Conservation (phyloP, 2,888 invertebrate species). For the Escarpia spicata region DNA sequence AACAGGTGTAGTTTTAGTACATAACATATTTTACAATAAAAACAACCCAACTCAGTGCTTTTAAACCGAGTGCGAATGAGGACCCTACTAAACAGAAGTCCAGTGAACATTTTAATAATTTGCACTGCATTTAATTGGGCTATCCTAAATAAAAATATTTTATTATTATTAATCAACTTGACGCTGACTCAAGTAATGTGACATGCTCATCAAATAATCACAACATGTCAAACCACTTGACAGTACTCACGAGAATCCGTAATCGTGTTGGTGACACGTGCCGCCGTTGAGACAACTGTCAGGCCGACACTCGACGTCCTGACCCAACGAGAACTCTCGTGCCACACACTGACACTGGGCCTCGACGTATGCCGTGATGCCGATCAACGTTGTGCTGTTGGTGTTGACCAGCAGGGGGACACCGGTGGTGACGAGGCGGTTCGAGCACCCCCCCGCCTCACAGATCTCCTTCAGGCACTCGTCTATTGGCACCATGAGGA, state of each 20-base stretch:
- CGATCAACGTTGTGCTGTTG: slow-evolving; percentile 95
- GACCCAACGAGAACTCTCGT: slow-evolving; percentile 82
- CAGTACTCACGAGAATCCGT: not conserved
- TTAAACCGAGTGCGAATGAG: too few relatives aligned
- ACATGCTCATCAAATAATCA: not conserved
- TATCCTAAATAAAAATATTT: too few relatives aligned
- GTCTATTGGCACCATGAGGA: slow-evolving; percentile 96
- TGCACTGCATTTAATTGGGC: too few relatives aligned
- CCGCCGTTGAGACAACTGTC: slow-evolving; percentile 90
- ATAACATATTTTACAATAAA: too few relatives aligned
- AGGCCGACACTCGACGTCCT: slow-evolving; percentile 73
- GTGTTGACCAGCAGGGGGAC: slow-evolving; percentile 84
- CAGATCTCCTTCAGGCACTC: slow-evolving; percentile 63
- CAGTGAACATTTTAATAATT: too few relatives aligned
- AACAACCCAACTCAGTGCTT: too few relatives aligned
- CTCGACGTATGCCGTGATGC: slow-evolving; percentile 90
- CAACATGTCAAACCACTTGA: not conserved
- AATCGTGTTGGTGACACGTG: slow-evolving; percentile 75
- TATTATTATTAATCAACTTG: too few relatives aligned
- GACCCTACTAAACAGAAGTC: too few relatives aligned
- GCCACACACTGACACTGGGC: slow-evolving; percentile 95
- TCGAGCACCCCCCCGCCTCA: slow-evolving; percentile 86
- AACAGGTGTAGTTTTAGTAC: too few relatives aligned
- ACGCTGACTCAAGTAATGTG: too few relatives aligned
- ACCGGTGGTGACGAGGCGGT: slow-evolving; percentile 74